Conservation (phyloP, 64 coral and sea anemone species). For the Pocillopora damicornis region DNA sequence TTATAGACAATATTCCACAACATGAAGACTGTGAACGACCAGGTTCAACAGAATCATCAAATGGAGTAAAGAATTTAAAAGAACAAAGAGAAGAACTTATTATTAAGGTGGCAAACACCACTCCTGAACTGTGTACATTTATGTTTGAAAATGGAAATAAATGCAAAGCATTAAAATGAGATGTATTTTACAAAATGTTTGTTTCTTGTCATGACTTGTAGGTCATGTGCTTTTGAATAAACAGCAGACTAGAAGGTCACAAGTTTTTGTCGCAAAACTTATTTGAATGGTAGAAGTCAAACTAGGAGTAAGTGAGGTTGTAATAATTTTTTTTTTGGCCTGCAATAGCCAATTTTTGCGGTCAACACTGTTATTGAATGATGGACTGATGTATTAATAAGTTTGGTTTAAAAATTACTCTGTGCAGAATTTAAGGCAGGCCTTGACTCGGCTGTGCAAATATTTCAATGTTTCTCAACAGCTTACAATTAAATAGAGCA, state of each 20-base stretch:
- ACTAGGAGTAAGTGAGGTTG: no score
- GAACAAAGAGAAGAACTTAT: not conserved
- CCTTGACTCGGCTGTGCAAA: no score
- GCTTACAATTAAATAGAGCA: no score
- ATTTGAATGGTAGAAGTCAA: no score
- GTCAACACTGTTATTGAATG: no score
- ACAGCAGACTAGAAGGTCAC: not conserved
- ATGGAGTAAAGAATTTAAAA: not conserved
- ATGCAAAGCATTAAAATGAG: slow-evolving; percentile 22
- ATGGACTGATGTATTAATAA: no score
- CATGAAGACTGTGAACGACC: not conserved
- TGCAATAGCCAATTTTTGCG: no score
- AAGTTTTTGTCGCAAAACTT: not conserved
- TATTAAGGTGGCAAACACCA: slow-evolving; percentile 19
- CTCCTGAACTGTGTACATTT: slow-evolving; percentile 26
- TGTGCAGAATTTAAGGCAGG: no score
- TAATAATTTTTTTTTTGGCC: no score
- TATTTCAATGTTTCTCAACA: no score
- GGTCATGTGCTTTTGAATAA: not conserved
- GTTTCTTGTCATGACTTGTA: not conserved
- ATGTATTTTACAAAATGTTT: not conserved
- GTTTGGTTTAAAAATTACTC: no score
- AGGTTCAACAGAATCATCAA: not conserved
- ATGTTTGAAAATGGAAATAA: slow-evolving; percentile 19
- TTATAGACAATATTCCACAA: not conserved